Evolutionary conservation across 2,113 vertebrate species (phyloP).

Genomic region (Varanus salvator): DNA sequence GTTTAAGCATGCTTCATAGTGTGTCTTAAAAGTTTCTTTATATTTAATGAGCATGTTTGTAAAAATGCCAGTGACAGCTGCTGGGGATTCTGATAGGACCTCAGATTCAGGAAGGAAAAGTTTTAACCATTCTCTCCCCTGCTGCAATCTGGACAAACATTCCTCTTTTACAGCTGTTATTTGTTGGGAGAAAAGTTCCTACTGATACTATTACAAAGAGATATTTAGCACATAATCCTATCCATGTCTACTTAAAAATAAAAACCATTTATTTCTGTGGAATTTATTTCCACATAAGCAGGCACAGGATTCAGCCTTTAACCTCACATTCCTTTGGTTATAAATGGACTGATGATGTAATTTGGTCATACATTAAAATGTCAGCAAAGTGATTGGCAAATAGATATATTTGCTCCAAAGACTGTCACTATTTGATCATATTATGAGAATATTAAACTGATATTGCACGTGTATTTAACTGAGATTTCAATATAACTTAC

Average conservation of each 20-base stretch:
- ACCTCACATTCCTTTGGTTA: not conserved
- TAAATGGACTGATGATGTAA: not conserved
- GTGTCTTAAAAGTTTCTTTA: not conserved
- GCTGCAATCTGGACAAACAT: not conserved
- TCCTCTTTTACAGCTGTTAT: not conserved
- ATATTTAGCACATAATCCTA: too few species aligned
- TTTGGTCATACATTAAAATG: not conserved
- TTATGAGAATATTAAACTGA: not conserved
- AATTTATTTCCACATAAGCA: too few species aligned
- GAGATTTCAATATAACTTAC: not conserved
- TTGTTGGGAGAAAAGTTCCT: too few species aligned
- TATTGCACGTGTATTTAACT: not conserved
- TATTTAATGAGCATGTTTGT: not conserved
- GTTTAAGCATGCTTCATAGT: too few species aligned
- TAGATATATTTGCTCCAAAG: not conserved
- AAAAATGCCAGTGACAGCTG: not conserved
- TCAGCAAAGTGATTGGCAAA: not conserved
- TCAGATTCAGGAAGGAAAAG: not conserved
- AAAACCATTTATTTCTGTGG: too few species aligned
- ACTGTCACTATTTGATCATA: not conserved
- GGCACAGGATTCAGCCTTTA: too few species aligned
- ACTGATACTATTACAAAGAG: too few species aligned
- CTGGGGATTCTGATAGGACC: not conserved
- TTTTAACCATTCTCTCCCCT: not conserved
- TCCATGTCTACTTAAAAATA: too few species aligned